Evolutionary conservation across 1,140 invertebrate species (phyloP), one percentile per base, ranked within the genome.

Genomic region (Diuraphis noxia): DNA sequence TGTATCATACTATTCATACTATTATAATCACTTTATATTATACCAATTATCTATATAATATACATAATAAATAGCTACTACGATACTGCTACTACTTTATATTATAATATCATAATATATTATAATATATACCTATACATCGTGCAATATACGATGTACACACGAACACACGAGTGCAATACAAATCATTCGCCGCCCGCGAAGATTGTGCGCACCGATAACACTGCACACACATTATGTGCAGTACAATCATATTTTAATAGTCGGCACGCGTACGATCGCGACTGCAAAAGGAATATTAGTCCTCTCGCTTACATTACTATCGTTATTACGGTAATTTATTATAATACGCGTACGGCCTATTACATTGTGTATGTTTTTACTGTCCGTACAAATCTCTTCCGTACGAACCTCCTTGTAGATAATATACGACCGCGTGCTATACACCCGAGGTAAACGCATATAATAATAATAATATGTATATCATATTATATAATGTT

Each of bases 21-120:
- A 72, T 72, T 72, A n/a, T 72, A 72, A n/a, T 72, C 56, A 72
- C 56, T 72, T 72, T 30, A 72, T 72, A 72, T 72, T 72, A 72
- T 72, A 72, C 56, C 56, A 72, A 72, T 72, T 72, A 72, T n/a
- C 56, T 72, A n/a, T n/a, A 72, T 72, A n/a, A 63, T 17, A 63
- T 63, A 63, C 56, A 72, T 72, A 72, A 72, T 72, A 72, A 72
- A 72, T 72, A 72, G 56, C 30, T 72, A n/a, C 56, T 72, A 72
- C 34, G 30, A 63, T 63, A 63, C 56, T 63, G 56, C 30, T 72
- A 72, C 56, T 72, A 17, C 56, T 72, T n/a, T 72, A n/a, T 72
- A 72, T 72, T 72, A n/a, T 72, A 72, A 72, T 63, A 63, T 17
- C 10, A 63, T 63, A 63, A 4, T 63, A 63, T 0, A 63, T 63